Percentiles rank a stretch among this genome's conserved stretches.
Evolutionary conservation across 1,140 invertebrate species (phyloP).

Genomic region (Pentalonia nigronervosa): DNA sequence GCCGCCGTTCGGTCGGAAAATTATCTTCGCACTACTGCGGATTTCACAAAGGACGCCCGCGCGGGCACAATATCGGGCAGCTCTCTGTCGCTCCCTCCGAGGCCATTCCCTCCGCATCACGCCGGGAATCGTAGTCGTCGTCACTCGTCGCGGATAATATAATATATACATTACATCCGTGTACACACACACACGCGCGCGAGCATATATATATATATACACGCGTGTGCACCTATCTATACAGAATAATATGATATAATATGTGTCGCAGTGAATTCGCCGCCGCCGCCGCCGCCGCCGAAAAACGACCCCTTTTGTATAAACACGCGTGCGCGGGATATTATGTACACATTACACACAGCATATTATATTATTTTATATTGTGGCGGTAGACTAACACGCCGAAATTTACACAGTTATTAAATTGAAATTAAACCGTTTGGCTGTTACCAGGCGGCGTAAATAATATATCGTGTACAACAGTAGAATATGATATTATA

Average conservation of each 20-base stretch:
- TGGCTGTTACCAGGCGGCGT: not conserved
- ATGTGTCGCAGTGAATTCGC: not conserved
- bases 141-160: not conserved
- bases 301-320: constrained; percentile 47
- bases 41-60: constrained; percentile 9
- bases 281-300: not conserved
- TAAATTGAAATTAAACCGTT: constrained; percentile 54
- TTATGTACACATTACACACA: not conserved
- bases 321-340: not conserved
- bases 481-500: not conserved
- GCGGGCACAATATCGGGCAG: not conserved
- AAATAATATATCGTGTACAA: not conserved
- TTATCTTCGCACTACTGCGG: constrained; percentile 43
- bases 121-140: not conserved
- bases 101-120: not conserved
- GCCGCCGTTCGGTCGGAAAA: constrained; percentile 42
- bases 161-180: not conserved
- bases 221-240: not conserved
- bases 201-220: too few relatives aligned
- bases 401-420: constrained; percentile 56
- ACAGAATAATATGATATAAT: not conserved
- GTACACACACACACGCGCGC: too few relatives aligned
- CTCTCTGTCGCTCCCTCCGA: not conserved
- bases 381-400: constrained; percentile 13
- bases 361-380: not conserved